phyloP scores from a whole-genome alignment of 2,113 vertebrate species.

The Xiphias gladius region DNA sequence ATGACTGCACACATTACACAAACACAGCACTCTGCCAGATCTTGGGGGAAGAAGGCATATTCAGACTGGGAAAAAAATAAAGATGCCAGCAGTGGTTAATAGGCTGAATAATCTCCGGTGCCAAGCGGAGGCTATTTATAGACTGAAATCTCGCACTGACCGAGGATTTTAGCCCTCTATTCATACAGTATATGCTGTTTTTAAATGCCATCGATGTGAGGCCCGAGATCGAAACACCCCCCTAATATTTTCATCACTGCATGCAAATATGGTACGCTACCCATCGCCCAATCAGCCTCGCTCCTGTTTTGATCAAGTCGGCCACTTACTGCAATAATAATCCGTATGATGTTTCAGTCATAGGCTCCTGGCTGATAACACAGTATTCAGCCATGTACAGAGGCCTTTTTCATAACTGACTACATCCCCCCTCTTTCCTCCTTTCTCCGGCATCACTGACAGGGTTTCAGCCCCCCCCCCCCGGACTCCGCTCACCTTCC shows the following conservation, averaged over 20 bases:
- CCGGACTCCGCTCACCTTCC: constrained; percentile 87
- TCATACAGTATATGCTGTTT: constrained; percentile 42
- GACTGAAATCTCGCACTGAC: constrained; percentile 38
- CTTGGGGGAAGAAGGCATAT: constrained; percentile 43
- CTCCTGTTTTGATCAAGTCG: constrained; percentile 49
- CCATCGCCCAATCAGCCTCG: constrained; percentile 49
- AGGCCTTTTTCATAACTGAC: constrained; percentile 69
- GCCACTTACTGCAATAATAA: constrained; percentile 50
- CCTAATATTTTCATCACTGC: constrained; percentile 62
- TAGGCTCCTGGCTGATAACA: constrained; percentile 36
- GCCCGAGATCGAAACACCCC: constrained; percentile 44
- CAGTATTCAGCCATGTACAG: constrained; percentile 29
- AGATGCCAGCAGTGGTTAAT: constrained; percentile 60
- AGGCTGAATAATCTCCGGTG: constrained; percentile 44
- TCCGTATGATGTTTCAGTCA: constrained; percentile 53
- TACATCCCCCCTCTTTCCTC: constrained; percentile 45
- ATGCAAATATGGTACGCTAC: constrained; percentile 62
- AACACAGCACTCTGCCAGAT: constrained; percentile 66
- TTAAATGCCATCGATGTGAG: constrained; percentile 59
- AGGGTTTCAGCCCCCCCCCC: constrained; percentile 41
- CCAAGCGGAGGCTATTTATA: constrained; percentile 54
- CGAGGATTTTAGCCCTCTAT: constrained; percentile 25
- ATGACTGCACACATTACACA: constrained; percentile 76
- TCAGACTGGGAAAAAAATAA: constrained; percentile 53
- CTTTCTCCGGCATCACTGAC: constrained; percentile 76